Evolutionary conservation across 2,888 invertebrate genomes (phyloP).

Genomic region (Piscicola geometra): DNA sequence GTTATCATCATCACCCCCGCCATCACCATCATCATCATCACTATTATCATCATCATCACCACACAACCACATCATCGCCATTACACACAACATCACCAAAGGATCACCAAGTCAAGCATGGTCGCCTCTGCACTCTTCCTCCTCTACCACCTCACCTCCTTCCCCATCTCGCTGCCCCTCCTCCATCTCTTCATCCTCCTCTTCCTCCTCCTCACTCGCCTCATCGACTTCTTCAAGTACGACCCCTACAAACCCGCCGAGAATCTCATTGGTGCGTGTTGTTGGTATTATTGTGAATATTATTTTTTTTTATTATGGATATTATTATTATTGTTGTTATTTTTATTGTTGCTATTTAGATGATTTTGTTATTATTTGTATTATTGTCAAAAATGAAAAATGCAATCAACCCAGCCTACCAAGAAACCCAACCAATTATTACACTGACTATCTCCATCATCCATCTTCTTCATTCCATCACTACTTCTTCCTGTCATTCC

Average conservation of each 20-base stretch:
- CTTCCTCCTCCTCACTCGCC: conserved; percentile 76
- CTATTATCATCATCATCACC: background rate
- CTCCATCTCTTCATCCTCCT: conserved; percentile 93
- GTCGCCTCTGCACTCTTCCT: conserved; percentile 85
- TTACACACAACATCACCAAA: conserved; percentile 58
- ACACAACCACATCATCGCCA: background rate
- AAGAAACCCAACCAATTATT: no score
- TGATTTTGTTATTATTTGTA: no score
- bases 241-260: conserved; percentile 99
- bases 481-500: no score
- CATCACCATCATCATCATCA: conserved; percentile 1
- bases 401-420: no score
- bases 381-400: no score
- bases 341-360: no score
- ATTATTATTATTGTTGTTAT: no score
- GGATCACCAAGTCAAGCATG: conserved; percentile 91
- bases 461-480: no score
- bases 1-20: background rate
- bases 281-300: no score
- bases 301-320: no score
- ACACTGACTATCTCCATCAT: no score
- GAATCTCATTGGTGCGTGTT: conserved; percentile 90
- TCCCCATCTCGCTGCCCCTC: conserved; percentile 91
- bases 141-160: conserved; percentile 89
- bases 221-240: conserved; percentile 61